Conservation (phyloP, 2,113 vertebrate species). For the Lethenteron reissneri region DNA sequence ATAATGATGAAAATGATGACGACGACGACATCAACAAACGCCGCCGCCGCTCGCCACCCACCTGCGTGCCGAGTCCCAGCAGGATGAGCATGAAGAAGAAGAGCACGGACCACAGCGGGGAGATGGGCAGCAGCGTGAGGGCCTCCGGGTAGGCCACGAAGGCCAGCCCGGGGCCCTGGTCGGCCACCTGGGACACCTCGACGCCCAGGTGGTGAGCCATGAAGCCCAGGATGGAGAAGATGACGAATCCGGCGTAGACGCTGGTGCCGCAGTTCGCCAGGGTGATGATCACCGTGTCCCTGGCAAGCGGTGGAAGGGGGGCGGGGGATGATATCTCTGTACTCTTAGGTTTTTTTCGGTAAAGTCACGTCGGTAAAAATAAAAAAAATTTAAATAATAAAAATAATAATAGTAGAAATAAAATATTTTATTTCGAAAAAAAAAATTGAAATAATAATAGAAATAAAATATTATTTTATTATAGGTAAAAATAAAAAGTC, state of each 20-base stretch:
- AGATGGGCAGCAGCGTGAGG: conserved; percentile 73
- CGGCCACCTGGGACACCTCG: conserved; percentile 70
- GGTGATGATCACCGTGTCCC: conserved; percentile 97
- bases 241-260: conserved; percentile 82
- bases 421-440: no score
- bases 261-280: conserved; percentile 94
- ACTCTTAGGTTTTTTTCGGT: no score
- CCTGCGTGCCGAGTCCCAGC: conserved; percentile 86
- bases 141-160: conserved; percentile 92
- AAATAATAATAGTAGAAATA: no score
- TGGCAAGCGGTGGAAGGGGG: conserved; percentile 15
- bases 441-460: no score
- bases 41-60: conserved; percentile 14
- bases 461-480: no score
- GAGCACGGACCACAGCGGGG: conserved; percentile 76
- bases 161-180: conserved; percentile 76
- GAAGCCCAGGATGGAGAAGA: conserved; percentile 97
- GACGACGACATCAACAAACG: no score
- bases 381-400: no score
- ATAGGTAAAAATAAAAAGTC: no score
- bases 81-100: conserved; percentile 99
- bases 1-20: no score
- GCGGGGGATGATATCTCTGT: not conserved
- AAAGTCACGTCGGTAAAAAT: no score
- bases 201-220: conserved; percentile 83